Evolutionary conservation across 2,113 vertebrate genomes (phyloP).

Genomic region (Sturnus vulgaris): DNA sequence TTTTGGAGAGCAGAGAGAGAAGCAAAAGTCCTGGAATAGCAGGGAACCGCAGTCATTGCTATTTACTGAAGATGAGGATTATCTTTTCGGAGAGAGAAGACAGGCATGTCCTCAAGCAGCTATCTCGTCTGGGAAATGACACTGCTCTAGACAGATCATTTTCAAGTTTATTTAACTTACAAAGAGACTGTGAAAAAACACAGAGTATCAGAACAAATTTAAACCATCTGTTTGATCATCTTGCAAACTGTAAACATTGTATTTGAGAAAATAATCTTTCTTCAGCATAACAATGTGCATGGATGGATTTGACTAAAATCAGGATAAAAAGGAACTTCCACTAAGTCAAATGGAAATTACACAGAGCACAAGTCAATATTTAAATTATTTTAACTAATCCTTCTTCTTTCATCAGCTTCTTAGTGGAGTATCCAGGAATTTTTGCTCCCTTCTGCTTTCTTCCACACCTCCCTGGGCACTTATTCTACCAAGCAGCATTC

Average conservation of each 20-base stretch:
- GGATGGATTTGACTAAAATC: constrained; percentile 14
- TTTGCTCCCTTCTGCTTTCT: background rate
- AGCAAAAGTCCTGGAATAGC: background rate
- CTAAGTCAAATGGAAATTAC: constrained; percentile 10
- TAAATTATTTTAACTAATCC: background rate
- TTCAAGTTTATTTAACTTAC: constrained; percentile 63
- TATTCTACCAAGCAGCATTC: background rate
- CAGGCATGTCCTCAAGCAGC: constrained; percentile 33
- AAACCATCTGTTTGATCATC: constrained; percentile 64
- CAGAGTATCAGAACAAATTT: constrained; percentile 58
- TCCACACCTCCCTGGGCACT: background rate
- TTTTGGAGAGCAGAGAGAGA: background rate
- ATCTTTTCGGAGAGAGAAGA: background rate
- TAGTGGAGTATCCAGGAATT: background rate
- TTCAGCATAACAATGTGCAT: constrained; percentile 20
- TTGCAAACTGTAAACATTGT: constrained; percentile 53
- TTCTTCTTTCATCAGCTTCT: background rate
- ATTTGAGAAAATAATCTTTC: constrained; percentile 43
- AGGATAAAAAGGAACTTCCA: background rate
- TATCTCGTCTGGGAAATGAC: constrained; percentile 30
- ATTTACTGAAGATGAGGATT: constrained; percentile 15
- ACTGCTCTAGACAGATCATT: constrained; percentile 53
- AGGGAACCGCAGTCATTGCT: background rate
- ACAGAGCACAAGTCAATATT: background rate
- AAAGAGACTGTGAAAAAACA: constrained; percentile 62